Base-by-base conservation (phyloP, 1,140 invertebrate species). In the Charaxes varanes region DNA sequence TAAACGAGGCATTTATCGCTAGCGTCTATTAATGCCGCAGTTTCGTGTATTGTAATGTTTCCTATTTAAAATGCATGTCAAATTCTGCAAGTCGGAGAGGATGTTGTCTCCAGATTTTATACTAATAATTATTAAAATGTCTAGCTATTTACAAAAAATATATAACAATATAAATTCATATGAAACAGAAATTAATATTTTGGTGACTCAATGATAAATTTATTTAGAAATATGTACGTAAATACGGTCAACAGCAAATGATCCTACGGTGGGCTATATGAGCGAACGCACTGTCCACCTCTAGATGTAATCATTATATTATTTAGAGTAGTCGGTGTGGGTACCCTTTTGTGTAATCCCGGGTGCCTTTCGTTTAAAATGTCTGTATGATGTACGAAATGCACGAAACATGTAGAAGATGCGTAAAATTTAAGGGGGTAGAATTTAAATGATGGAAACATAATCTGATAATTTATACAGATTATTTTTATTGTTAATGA, bases 361-460 rank as follows among this genome's bases (percentile, higher is more conserved):
- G 79, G 83, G 78, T 81, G 76, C 81, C 81, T 71, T 84, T 84
- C 60, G 74, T 77, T 74, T 68, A 49, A 83, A 69, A 70, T 83
- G 74, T 85, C 84, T 85, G 84, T 85, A 85, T 85, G 78, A 84
- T 85, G 82, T 85, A 85, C 79, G 84, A 85, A 85, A 85, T 85
- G 84, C 84, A 85, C 84, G 81, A 85, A 85, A 85, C 84, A 85
- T 85, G 68, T 84, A 85, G 84, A 85, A 85, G 84, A 85, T 82
- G 70, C 74, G 47, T 74, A 58, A 68, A 74, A 69, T 61, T 72
- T 58, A 69, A 65, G 63, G 44, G 51, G 55, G 52, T 65, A 59
- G 61, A 34, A 66, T 64, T 62, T 46, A 71, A 62, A 61, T 49
- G 36, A 42, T 60, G 61, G 54, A 67, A 64, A 62, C 69, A 57